phyloP scores from a whole-genome alignment of 2,888 invertebrate species.

The Gastracanthus pulcherrimus region DNA sequence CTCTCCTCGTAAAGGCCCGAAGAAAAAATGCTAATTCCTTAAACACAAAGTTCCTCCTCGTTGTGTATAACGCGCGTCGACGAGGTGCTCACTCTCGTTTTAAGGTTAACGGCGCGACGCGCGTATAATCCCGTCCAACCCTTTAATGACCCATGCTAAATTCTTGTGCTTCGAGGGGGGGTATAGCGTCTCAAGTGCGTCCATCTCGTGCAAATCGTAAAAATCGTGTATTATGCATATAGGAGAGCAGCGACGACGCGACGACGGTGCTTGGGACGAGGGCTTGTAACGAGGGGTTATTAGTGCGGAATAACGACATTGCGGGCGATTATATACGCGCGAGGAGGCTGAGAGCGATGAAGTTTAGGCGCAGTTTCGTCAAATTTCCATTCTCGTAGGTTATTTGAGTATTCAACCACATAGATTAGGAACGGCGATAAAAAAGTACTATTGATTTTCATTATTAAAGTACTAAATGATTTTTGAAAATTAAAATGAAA shows the following conservation, averaged over 20 bases:
- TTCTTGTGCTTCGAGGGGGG: background rate
- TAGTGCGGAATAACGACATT: conserved; percentile 21
- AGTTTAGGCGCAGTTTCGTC: background rate
- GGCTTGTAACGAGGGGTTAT: conserved; percentile 16
- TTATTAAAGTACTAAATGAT: too few relatives aligned
- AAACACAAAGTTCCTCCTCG: conserved; percentile 8
- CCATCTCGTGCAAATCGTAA: conserved; percentile 13
- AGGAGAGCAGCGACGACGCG: background rate
- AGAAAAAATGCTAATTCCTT: conserved; percentile 36
- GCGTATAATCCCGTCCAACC: background rate
- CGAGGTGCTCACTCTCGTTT: background rate
- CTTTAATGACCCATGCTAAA: conserved; percentile 17
- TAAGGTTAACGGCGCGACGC: background rate
- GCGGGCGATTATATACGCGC: too few relatives aligned
- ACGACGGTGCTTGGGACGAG: too few relatives aligned
- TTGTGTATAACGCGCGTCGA: background rate
- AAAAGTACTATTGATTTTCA: too few relatives aligned
- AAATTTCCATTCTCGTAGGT: background rate
- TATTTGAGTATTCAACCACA: background rate
- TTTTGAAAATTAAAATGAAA: background rate
- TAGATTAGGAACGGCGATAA: too few relatives aligned
- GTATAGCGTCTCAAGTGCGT: conserved; percentile 1
- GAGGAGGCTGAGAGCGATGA: background rate
- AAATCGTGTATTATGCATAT: conserved; percentile 24
- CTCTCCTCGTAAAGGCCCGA: background rate